Conservation (phyloP, 2,888 invertebrate species). For the Stomorhina lunata region DNA sequence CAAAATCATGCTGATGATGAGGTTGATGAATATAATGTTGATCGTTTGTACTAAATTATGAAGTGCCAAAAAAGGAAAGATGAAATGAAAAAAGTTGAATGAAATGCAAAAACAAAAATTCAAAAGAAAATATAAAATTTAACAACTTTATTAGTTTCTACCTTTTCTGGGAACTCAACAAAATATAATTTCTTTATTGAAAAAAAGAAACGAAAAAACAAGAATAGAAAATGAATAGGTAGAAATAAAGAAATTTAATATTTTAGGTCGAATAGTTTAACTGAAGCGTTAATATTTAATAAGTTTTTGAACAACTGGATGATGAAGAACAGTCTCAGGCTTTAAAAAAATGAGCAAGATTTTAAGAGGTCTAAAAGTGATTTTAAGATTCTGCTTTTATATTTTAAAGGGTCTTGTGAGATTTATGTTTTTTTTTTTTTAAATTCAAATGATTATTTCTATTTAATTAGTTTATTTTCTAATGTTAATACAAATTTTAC, state of each 20-base stretch:
- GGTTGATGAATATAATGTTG: background rate
- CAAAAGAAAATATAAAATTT: constrained; percentile 15
- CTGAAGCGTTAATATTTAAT: constrained; percentile 50
- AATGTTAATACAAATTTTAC: no score
- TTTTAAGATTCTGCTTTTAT: no score
- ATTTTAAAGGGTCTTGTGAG: no score
- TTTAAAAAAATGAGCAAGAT: background rate
- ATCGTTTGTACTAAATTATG: constrained; percentile 10
- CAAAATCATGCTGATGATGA: background rate
- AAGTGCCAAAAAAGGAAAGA: constrained; percentile 1
- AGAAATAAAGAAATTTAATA: background rate
- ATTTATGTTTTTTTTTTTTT: no score
- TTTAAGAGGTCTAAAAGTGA: background rate
- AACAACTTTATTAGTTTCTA: constrained; percentile 27
- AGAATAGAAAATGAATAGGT: background rate
- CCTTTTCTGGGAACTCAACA: background rate
- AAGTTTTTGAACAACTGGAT: constrained; percentile 17
- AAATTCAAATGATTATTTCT: no score
- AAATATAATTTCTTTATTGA: background rate
- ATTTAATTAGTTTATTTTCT: background rate
- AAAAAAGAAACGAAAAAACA: background rate
- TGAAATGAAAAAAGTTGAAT: background rate
- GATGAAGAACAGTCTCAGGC: background rate
- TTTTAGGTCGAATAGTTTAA: constrained; percentile 41
- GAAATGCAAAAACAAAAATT: no score